phyloP scores from a whole-genome alignment of 2,113 vertebrate genomes.

The Rhinolophus ferrumequinum region DNA sequence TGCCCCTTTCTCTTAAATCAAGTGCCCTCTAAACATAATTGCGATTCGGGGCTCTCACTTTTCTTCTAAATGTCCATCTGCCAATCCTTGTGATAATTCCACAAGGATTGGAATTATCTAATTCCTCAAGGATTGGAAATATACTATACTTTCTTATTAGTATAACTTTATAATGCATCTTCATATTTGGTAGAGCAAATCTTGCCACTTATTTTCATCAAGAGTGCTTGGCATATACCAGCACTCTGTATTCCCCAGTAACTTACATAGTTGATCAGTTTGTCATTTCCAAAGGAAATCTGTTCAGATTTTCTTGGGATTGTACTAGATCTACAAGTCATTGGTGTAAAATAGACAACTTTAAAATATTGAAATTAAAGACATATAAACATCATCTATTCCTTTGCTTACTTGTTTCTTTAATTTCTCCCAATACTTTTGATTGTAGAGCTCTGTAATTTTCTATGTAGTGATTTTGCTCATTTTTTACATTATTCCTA shows the following conservation, averaged over 20 bases:
- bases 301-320: background rate
- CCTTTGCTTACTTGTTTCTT: background rate
- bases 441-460: background rate
- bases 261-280: background rate
- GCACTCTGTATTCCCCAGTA: background rate
- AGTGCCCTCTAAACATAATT: background rate
- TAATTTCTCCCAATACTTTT: background rate
- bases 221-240: background rate
- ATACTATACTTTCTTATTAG: background rate
- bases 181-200: background rate
- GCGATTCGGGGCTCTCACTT: background rate
- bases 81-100: background rate
- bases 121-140: no score
- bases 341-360: background rate
- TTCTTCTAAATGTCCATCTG: background rate
- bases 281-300: background rate
- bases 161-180: background rate
- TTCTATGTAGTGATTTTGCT: background rate
- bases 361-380: background rate
- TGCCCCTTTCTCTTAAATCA: background rate
- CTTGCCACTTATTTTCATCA: background rate
- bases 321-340: background rate
- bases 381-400: background rate
- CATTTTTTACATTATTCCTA: background rate
- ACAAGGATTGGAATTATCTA: no score